These are phyloP conservation scores for Shinisaurus crocodilurus DNA, from an alignment of 2,113 vertebrate genomes.

Conservation along the genomic window DNA sequence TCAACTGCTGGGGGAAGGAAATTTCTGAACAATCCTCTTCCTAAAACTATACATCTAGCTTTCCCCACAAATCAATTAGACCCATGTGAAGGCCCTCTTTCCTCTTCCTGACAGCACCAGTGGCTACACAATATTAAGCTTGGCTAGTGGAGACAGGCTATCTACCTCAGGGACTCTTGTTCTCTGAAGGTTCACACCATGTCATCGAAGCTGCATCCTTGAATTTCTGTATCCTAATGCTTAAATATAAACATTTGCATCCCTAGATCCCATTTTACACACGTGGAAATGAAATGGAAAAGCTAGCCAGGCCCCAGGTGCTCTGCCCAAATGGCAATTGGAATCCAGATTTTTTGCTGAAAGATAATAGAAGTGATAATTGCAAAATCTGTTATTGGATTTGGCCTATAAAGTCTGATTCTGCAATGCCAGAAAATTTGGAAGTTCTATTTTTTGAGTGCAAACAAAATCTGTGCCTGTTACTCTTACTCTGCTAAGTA, in stretches of 20 bases:
- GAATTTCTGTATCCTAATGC: neutral
- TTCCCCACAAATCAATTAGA: neutral
- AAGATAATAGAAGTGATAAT: neutral
- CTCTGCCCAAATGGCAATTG: neutral
- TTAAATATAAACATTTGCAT: too few species aligned
- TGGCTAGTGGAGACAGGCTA: neutral
- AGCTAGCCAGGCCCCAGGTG: neutral
- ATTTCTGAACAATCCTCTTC: neutral
- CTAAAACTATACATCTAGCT: neutral
- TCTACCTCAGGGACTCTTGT: neutral
- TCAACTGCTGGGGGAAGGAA: too few species aligned
- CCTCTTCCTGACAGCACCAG: neutral
- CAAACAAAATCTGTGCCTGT: neutral
- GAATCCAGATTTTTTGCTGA: neutral
- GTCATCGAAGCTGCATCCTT: neutral
- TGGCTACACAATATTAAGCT: neutral
- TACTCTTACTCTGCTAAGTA: neutral
- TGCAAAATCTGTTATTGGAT: neutral
- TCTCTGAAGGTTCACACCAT: neutral
- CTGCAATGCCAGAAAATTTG: neutral
- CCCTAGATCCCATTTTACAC: neutral
- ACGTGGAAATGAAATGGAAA: neutral
- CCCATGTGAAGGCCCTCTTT: neutral
- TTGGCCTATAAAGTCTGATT: neutral
- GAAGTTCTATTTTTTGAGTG: neutral